These are phyloP conservation scores for Erpobdella octoculata DNA, from an alignment of 2,888 invertebrate genomes.

Conservation along the genomic window DNA sequence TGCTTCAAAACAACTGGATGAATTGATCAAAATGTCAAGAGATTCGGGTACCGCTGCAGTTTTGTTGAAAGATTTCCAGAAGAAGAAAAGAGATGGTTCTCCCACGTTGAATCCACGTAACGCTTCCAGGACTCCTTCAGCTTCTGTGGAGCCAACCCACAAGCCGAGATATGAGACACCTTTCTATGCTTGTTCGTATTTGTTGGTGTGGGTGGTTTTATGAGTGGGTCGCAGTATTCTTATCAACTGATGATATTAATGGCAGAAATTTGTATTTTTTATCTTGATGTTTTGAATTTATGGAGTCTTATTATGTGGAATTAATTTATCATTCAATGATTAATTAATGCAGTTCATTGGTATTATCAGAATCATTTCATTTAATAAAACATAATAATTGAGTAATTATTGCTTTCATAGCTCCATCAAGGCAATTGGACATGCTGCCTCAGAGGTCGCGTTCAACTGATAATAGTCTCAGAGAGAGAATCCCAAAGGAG, in stretches of 20 bases:
- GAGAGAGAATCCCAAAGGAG: background rate
- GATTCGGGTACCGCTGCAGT: conserved; percentile 39
- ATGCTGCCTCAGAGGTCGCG: conserved; percentile 23
- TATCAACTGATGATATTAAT: too few species aligned
- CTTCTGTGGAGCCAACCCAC: conserved; percentile 49
- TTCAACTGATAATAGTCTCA: conserved; percentile 21
- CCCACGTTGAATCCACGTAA: conserved; percentile 73
- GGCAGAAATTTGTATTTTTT: too few species aligned
- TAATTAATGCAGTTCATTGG: too few species aligned
- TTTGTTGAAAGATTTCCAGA: conserved; percentile 30
- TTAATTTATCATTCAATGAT: background rate
- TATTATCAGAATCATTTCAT: background rate
- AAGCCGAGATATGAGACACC: conserved; percentile 83
- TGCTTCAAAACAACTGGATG: conserved; percentile 65
- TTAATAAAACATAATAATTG: background rate
- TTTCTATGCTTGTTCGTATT: conserved; percentile 77
- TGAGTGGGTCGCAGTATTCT: too few species aligned
- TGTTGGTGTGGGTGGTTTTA: background rate
- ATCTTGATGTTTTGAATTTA: too few species aligned
- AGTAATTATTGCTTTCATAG: background rate
- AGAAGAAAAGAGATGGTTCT: conserved; percentile 16
- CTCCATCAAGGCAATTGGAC: conserved; percentile 23
- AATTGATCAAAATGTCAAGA: conserved; percentile 74
- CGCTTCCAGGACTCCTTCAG: conserved; percentile 87
- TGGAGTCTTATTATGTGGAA: too few species aligned